Base-by-base conservation (phyloP, 2,797 vertebrate species). In the Micropoecilia bifurca region DNA sequence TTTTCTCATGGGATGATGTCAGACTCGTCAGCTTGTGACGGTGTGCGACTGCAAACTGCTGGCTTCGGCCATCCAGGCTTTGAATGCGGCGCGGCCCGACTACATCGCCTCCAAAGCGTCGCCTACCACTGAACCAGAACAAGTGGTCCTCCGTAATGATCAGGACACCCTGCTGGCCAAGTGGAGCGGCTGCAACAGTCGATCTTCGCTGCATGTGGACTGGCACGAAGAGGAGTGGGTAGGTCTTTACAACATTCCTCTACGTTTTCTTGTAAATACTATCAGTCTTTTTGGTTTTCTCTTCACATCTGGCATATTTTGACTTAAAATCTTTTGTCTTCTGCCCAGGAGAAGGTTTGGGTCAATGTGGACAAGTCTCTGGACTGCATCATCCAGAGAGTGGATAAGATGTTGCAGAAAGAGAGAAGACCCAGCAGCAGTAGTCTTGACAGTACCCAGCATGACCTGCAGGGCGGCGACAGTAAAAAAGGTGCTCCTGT, bases 181-280 rank as follows among this genome's bases (percentile, higher is more conserved):
- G 87, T 99, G 98, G 98, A 97, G 97, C 0, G 97, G 97, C 28
- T 90, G 96, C 85, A 97, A 96, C 89, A 98, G 97, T 91, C 95
- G 97, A 0, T 96, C 97, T n/a, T 99, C 98, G 10, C 93, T 98
- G 83, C 97, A 98, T 7, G 96, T 95, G 3, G 97, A 98, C 86
- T 99, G 98, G 97, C 97, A 98, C 0, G 98, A 99, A 89, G 97
- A 99, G 87, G 98, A 99, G 83, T 99, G 98, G 99, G 99, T 99
- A 91, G 25, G 97, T 77, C n/a, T 59, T 43, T 36, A 30, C 30
- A 39, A 13, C 10, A 6, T 30, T n/a, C 12, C 45, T 7, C 6
- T 6, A 2, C 22, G 9, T 33, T n/a, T 57, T 12, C 8, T 68
- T 14, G 8, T 36, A 9, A 9, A 20, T 55, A 46, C 6, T 9